Percentiles rank a stretch among this genome's conserved stretches.
Conservation (phyloP, 2,113 vertebrate species). For the Pedetes capensis region DNA sequence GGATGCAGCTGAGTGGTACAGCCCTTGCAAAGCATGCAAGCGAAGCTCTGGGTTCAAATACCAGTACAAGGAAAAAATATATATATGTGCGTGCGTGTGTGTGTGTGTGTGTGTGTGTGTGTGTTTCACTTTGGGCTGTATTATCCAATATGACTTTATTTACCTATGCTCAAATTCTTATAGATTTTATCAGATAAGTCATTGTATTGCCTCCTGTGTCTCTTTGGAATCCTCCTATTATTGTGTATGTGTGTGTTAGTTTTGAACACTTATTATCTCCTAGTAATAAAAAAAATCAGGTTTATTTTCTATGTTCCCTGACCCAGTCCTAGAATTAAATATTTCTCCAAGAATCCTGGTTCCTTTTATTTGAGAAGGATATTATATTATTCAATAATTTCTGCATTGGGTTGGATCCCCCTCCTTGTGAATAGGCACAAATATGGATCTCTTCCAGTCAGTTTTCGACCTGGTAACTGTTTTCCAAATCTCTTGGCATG, state of each 20-base stretch:
- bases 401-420: too few species aligned
- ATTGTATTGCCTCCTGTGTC: background rate
- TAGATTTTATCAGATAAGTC: background rate
- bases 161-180: background rate
- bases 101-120: too few species aligned
- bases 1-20: too few species aligned
- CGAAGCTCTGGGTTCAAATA: too few species aligned
- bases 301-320: background rate
- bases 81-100: too few species aligned
- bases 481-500: too few species aligned
- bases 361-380: background rate
- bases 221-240: background rate
- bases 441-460: too few species aligned
- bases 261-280: background rate
- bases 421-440: too few species aligned
- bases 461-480: too few species aligned
- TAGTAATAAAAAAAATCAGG: background rate
- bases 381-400: too few species aligned
- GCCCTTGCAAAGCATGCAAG: too few species aligned
- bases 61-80: too few species aligned
- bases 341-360: background rate
- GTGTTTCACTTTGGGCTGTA: background rate
- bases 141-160: background rate
- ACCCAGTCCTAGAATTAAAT: background rate
- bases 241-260: background rate